Evolutionary conservation across 1,140 invertebrate genomes (phyloP).

Genomic region (Subanguina moxae): DNA sequence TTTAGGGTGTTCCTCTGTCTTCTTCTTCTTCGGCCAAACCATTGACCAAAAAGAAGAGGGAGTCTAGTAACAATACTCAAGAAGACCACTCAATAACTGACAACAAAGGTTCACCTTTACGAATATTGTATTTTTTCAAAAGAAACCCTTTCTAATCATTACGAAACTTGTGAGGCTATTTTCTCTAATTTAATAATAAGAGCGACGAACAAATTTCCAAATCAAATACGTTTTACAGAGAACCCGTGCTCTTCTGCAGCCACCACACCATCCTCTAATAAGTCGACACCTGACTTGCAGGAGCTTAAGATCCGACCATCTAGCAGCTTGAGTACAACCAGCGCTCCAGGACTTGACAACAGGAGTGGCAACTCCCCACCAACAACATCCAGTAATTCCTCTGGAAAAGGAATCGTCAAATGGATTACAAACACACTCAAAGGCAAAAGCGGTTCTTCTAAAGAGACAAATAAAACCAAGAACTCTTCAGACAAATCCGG

Average conservation of each 20-base stretch:
- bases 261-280: conserved; percentile 3
- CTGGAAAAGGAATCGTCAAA: not conserved
- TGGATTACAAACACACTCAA: conserved; percentile 1
- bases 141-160: not conserved
- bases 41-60: conserved; percentile 1
- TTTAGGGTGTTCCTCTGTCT: not conserved
- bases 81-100: not conserved
- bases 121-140: too few species aligned
- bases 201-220: too few species aligned
- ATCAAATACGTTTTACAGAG: not conserved
- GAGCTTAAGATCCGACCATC: not conserved
- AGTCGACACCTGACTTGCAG: conserved; percentile 12
- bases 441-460: not conserved
- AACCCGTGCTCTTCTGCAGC: conserved; percentile 1
- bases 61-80: not conserved
- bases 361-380: not conserved
- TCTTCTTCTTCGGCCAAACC: not conserved
- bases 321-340: conserved; percentile 1
- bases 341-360: conserved; percentile 1
- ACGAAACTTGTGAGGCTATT: too few species aligned
- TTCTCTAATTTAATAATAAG: too few species aligned
- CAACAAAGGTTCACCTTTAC: conserved; percentile 8
- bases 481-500: too few species aligned
- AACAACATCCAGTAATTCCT: not conserved
- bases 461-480: not conserved